Evolutionary conservation across 2,797 vertebrate genomes (phyloP), one percentile per base, ranked within the genome.

Genomic region (Micrastur ruficollis): DNA sequence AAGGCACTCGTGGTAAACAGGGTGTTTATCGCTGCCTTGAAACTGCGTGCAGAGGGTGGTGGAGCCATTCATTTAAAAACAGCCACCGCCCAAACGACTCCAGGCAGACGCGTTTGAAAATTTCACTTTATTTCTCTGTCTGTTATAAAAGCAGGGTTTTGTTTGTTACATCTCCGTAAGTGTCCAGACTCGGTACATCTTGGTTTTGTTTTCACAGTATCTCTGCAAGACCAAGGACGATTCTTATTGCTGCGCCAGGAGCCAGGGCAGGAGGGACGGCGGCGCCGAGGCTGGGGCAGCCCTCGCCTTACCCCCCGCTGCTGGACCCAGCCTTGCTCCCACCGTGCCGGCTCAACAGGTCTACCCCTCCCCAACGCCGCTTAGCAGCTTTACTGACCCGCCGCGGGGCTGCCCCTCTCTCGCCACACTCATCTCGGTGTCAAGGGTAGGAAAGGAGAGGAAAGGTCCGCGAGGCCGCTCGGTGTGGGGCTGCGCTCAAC

Each of bases 161-260:
- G 73, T 78, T 53, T 22, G 25, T 42, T 65, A 97, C 95, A 96
- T 95, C 72, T 96, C 89, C 73, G 47, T 94, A 94, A 97, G 95
- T 97, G 97, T 97, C 97, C 96, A 46, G 90, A 49, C 96, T 94
- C 63, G 22, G 94, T 96, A 96, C 96, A 91, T 83, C 92, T 93
- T 89, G 74, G 94, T 49, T 93, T 93, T 90, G 58, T 95, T 97
- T 98, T 98, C 98, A 98, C 98, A 98, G 98, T 98, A 98, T 97
- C 96, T 97, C 95, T 97, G 95, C 97, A 82, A 46, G 81, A 96
- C 95, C 92, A 62, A 94, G 90, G 95, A 93, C 34, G 2, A 74
- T 89, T 96, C 95, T 98, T 98, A 98, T 98, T 98, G 98, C 98
- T 98, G 95, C 65, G 36, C 95, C 71, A 36, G 61, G 76, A 88